These are phyloP conservation scores for Morpho helenor DNA, from an alignment of 2,888 invertebrate species.

Conservation along the genomic window DNA sequence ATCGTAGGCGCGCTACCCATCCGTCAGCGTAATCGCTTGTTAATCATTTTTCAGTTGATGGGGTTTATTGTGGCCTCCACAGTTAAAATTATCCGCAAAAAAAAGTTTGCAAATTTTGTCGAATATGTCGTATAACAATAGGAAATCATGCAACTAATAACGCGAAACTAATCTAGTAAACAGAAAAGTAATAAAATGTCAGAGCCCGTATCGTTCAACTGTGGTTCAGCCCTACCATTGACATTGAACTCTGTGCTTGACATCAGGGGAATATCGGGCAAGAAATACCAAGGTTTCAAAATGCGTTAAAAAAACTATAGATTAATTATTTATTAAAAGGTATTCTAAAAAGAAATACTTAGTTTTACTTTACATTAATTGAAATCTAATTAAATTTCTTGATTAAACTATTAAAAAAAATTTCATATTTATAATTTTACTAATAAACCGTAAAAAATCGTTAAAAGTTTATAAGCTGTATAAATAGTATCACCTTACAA, in stretches of 20 bases:
- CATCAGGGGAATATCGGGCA: constrained; percentile 14
- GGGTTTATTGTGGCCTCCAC: constrained; percentile 66
- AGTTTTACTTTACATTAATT: no score
- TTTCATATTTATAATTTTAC: no score
- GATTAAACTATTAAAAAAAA: no score
- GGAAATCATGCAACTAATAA: constrained; percentile 18
- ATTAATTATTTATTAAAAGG: no score
- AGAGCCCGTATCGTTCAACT: constrained; percentile 53
- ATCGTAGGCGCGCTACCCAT: constrained; percentile 66
- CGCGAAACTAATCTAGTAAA: constrained; percentile 28
- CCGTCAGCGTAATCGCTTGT: constrained; percentile 76
- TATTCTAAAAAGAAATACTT: no score
- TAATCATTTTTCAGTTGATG: constrained; percentile 79
- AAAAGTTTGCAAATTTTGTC: constrained; percentile 53
- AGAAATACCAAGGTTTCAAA: no score
- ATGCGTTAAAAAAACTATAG: no score
- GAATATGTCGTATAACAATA: constrained; percentile 7
- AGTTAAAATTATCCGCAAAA: constrained; percentile 62
- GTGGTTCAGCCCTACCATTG: constrained; percentile 56
- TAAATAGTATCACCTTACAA: no score
- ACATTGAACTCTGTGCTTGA: constrained; percentile 61
- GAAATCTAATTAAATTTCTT: no score
- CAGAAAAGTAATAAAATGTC: constrained; percentile 36
- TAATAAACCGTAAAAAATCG: no score
- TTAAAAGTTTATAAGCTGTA: no score